phyloP scores from a whole-genome alignment of 2,888 invertebrate genomes.

The Temnothorax ravouxi region DNA sequence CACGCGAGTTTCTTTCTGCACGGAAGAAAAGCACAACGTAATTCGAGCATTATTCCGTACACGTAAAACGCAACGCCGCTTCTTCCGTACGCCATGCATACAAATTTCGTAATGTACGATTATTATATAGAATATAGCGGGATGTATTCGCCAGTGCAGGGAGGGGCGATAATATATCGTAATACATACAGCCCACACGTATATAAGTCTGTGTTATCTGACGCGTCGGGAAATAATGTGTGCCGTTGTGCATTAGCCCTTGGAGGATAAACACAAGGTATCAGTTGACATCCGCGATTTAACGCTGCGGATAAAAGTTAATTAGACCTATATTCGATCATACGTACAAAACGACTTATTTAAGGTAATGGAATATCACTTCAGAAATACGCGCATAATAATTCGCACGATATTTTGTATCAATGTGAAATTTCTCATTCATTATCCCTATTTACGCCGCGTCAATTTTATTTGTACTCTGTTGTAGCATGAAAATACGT shows the following conservation, averaged over 20 bases:
- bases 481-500: not conserved
- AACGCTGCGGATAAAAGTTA: conserved; percentile 49
- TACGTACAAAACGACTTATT: not conserved
- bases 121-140: conserved; percentile 56
- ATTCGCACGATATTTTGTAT: not conserved
- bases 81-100: conserved; percentile 50
- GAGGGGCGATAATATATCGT: conserved; percentile 48
- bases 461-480: not conserved
- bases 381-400: not conserved
- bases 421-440: not conserved
- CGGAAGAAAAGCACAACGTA: conserved; percentile 23
- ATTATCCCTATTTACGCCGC: conserved; percentile 2
- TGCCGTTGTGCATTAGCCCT: conserved; percentile 44
- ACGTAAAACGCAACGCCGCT: conserved; percentile 52
- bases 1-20: conserved; percentile 5
- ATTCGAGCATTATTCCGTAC: conserved; percentile 47
- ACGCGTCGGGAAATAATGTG: conserved; percentile 50
- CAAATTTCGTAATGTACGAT: conserved; percentile 50
- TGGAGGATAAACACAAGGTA: conserved; percentile 49
- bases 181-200: conserved; percentile 52
- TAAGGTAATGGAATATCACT: not conserved
- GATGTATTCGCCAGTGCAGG: conserved; percentile 25
- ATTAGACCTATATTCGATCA: conserved; percentile 40
- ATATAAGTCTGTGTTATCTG: conserved; percentile 54
- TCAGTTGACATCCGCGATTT: conserved; percentile 42